Conservation (phyloP, 2,888 invertebrate species). For the Campoletis raptor region DNA sequence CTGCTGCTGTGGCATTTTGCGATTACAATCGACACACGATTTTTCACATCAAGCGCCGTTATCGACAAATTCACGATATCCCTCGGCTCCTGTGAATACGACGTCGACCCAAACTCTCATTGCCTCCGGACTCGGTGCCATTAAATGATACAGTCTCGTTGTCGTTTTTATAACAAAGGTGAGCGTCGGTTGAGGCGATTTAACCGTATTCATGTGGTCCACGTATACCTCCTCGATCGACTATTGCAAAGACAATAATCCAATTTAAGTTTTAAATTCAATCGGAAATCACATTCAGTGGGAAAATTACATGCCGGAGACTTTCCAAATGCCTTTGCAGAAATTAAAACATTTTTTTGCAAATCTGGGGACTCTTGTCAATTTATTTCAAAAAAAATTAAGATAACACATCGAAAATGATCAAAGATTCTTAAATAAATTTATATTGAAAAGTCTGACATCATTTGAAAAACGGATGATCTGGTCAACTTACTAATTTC, state of each 20-base stretch:
- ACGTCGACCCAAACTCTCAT: conserved; percentile 99
- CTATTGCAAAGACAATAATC: conserved; percentile 85
- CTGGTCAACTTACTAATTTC: background rate
- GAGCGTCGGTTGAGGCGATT: conserved; percentile 95
- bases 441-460: too few species aligned
- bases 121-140: conserved; percentile 97
- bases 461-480: too few species aligned
- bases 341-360: background rate
- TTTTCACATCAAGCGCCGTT: conserved; percentile 77
- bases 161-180: conserved; percentile 98
- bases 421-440: background rate
- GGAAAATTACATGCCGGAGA: background rate
- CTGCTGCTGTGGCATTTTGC: background rate
- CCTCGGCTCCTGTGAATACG: conserved; percentile 96
- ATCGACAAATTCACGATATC: conserved; percentile 91
- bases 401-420: background rate
- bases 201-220: conserved; percentile 96
- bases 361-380: background rate
- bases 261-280: background rate
- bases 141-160: conserved; percentile 94
- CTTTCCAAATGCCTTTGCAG: background rate
- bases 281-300: background rate
- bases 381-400: background rate
- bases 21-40: conserved; percentile 8
- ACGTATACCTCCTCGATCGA: conserved; percentile 98